A percentile compares a stretch with the other conserved stretches of the same genome.
These are phyloP conservation scores for Antrozous pallidus DNA, from an alignment of 2,797 vertebrate genomes.

Conservation along the genomic window DNA sequence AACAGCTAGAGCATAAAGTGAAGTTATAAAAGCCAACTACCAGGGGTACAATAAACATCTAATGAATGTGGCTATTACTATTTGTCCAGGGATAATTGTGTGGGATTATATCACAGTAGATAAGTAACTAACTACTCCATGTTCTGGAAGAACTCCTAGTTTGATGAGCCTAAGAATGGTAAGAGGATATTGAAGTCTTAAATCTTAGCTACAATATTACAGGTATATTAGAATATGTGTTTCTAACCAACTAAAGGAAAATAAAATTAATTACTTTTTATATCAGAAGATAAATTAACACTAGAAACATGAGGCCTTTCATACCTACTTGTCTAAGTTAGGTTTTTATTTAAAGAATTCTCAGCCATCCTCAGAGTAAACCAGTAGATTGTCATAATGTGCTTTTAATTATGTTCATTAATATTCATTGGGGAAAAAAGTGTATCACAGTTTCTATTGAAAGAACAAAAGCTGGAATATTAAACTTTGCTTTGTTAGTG, in stretches of 20 bases:
- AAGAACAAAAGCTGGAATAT: constrained; percentile 65
- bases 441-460: constrained; percentile 64
- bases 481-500: constrained; percentile 58
- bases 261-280: constrained; percentile 49
- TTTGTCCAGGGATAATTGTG: not conserved
- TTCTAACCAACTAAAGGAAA: constrained; percentile 28
- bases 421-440: constrained; percentile 66
- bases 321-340: constrained; percentile 25
- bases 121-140: not conserved
- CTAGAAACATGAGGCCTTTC: constrained; percentile 22
- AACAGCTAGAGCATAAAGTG: not conserved
- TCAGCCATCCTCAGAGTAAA: constrained; percentile 36
- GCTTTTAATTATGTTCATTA: constrained; percentile 66
- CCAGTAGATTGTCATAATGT: constrained; percentile 60
- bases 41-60: not conserved
- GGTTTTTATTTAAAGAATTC: constrained; percentile 56
- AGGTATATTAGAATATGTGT: not conserved
- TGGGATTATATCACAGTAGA: not conserved
- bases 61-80: not conserved
- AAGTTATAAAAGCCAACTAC: not conserved
- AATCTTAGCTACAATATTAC: constrained; percentile 11
- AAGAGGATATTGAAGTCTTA: not conserved
- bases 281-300: constrained; percentile 44
- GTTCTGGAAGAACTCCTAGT: not conserved
- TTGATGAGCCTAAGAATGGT: not conserved